Evolutionary conservation across 2,797 vertebrate genomes (phyloP), one percentile per base, ranked within the genome.

Genomic region (Bryconaethiops microstoma): DNA sequence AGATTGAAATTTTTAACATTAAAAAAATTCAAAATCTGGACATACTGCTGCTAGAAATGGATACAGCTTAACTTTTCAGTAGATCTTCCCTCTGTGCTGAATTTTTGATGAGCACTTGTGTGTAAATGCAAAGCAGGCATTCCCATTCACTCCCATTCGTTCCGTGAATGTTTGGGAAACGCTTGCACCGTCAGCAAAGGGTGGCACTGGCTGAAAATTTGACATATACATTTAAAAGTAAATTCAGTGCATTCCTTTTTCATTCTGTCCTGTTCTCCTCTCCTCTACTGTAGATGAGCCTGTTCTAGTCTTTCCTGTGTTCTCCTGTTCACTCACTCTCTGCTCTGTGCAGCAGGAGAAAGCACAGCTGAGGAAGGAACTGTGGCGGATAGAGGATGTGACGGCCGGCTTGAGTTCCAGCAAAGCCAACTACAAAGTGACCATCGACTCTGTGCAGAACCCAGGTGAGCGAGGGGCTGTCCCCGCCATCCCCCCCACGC

Each of bases 301-400:
- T 25, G 21, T 10, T 60, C 59, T 60, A 14, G n/a, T 23, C 12
- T 60, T 6, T 59, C 3, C 73, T 54, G 14, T 71, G 13, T 64
- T 54, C 10, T 55, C 9, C 25, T 13, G 2, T 35, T 8, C 35
- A 45, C 42, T 12, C 42, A 8, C 42, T 45, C 42, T 45, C 42
- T 45, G 70, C 13, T 78, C 63, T 60, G 80, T 83, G 79, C 85
- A 92, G 91, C 90, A 97, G 92, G 97, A 99, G 91, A 97, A 96
- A 89, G 91, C 94, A 8, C 96, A 97, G 92, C 93, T 99, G 89
- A 96, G 96, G 79, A 99, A 97, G 86, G 97, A 99, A 88, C 93
- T 99, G 78, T 98, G 98, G 98, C 95, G 96, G 89, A 97, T 99
- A 62, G 97, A 99, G 92, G 98, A 99, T 57, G 98, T 99, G 60